Evolutionary conservation across 2,888 invertebrate genomes (phyloP), one percentile per base, ranked within the genome.

Genomic region (Xanthorhoe spadicearia): DNA sequence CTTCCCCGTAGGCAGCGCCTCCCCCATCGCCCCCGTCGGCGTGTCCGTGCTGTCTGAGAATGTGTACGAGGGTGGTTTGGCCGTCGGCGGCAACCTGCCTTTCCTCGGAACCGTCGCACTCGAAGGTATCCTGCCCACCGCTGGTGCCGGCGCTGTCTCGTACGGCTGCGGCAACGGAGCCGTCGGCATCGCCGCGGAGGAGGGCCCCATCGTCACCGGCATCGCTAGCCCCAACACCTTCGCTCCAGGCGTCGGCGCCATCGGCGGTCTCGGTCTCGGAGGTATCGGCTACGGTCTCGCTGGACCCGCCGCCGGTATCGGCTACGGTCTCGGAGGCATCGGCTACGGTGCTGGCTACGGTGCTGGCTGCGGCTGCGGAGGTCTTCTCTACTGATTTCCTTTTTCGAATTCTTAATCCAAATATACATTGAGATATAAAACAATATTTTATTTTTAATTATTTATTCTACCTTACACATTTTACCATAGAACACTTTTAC

Each of bases 1-100:
- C 15, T 72, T 79, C 38, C 19, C 71, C 0, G 75, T 77, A 2
- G 69, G 74, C 50, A 78, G 77, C 66, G 71, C 72, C 13, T 75
- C 81, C 2, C 77, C 80, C 2, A 77, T 81, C 17, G 65, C 78
- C 0, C 85, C 86, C 0, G 78, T 75, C 0, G 81, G 82, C 1
- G 70, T 87, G 2, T 75, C 79, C 4, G 78, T 84, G 3, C 52
- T 77, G 7, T 86, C 86, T 3, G 83, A 87, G 61, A 84, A 85
- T 55, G 78, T 71, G 1, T 81, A 83, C 9, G 77, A 78, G 54
- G 84, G 84, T 0, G 50, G 73, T 23, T 35, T 85, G 1, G 55
- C 64, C 17, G 77, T 81, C 1, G 71, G 70, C 32, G 84, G 84
- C 3, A 71, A 81, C 51, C 67, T 84, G 67, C 84, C 84, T 13